Evolutionary conservation across 2,113 vertebrate genomes (phyloP).

Genomic region (Microcebus jonahi): DNA sequence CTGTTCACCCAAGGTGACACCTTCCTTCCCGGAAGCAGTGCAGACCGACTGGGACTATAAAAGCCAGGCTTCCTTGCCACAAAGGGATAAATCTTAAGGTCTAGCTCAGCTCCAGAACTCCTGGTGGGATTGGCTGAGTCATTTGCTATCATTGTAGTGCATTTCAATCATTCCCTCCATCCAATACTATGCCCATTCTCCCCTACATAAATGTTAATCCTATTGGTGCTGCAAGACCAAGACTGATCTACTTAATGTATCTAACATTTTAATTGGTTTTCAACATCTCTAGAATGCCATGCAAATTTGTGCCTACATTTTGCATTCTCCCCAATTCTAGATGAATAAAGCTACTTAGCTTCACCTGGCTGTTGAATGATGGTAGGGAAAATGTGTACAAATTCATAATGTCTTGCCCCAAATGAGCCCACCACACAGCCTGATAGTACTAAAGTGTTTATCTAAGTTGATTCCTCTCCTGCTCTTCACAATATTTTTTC

Average conservation of each 20-base stretch:
- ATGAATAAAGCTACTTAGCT: not conserved
- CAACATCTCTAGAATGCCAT: not conserved
- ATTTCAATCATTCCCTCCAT: not conserved
- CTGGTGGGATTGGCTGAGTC: not conserved
- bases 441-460: not conserved
- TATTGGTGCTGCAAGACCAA: not conserved
- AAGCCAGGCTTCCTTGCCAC: not conserved
- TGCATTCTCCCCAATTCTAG: not conserved
- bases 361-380: not conserved
- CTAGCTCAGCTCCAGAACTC: not conserved
- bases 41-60: not conserved
- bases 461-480: not conserved
- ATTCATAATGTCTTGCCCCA: not conserved
- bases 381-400: not conserved
- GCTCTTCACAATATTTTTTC: not conserved
- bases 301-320: not conserved
- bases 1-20: not conserved
- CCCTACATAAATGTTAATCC: not conserved
- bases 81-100: not conserved
- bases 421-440: not conserved
- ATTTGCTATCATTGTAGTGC: not conserved
- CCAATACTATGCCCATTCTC: not conserved
- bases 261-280: not conserved
- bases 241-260: not conserved
- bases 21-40: not conserved